Evolutionary conservation across 2,888 invertebrate genomes (phyloP).

Genomic region (Metalampra italica): DNA sequence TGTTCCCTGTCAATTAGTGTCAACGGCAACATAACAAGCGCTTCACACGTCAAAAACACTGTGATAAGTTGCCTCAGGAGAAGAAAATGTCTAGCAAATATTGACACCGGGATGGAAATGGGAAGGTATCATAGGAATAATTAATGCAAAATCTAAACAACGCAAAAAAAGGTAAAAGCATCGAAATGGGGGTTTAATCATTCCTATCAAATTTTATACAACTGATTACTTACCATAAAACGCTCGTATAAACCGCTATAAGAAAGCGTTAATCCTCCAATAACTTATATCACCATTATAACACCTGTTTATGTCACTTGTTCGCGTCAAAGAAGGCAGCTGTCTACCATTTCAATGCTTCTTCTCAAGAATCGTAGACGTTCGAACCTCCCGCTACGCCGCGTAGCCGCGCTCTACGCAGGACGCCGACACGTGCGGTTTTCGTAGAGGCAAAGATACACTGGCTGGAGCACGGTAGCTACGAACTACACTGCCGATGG

Average conservation of each 20-base stretch:
- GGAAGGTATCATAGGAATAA: background rate
- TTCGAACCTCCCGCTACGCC: slow-evolving; percentile 7
- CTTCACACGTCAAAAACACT: slow-evolving; percentile 23
- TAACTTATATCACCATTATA: slow-evolving; percentile 34
- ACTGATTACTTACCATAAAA: slow-evolving; percentile 57
- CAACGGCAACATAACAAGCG: slow-evolving; percentile 34
- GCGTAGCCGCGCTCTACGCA: slow-evolving; percentile 15
- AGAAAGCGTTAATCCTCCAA: slow-evolving; percentile 37
- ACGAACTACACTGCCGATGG: slow-evolving; percentile 51
- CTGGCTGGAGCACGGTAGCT: slow-evolving; percentile 52
- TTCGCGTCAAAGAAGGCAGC: slow-evolving; percentile 12
- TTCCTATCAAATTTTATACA: background rate
- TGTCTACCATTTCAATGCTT: slow-evolving; percentile 8
- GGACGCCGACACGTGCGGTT: slow-evolving; percentile 56
- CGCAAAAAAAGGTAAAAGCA: background rate
- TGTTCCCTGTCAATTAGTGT: slow-evolving; percentile 31
- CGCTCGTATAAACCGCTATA: slow-evolving; percentile 29
- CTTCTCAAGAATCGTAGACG: background rate
- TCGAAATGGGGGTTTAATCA: no score
- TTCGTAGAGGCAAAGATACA: slow-evolving; percentile 57
- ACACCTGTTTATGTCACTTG: slow-evolving; percentile 39
- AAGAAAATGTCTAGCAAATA: slow-evolving; percentile 21
- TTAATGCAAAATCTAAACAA: background rate
- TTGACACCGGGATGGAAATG: background rate
- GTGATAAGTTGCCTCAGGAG: slow-evolving; percentile 25